These are phyloP conservation scores for Protonemura montana DNA, from an alignment of 2,888 invertebrate species.

Conservation along the genomic window DNA sequence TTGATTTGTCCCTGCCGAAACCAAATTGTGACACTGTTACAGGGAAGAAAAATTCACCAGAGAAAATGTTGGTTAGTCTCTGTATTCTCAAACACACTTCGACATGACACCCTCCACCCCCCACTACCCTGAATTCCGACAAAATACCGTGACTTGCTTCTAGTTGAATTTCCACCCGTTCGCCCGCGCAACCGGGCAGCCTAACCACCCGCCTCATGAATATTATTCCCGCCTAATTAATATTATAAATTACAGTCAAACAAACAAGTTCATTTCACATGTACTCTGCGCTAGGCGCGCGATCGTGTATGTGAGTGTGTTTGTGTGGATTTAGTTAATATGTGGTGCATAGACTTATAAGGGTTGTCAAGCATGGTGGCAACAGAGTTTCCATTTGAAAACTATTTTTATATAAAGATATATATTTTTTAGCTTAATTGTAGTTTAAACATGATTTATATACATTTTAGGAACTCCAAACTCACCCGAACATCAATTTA, in stretches of 20 bases:
- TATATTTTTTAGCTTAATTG: neutral
- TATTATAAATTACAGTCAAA: conserved; percentile 31
- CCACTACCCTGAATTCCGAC: neutral
- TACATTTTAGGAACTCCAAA: neutral
- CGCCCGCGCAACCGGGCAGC: neutral
- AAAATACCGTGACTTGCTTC: neutral
- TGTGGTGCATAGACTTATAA: neutral
- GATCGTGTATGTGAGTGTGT: neutral
- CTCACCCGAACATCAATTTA: neutral
- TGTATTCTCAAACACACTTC: too few relatives aligned
- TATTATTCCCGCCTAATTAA: conserved; percentile 37
- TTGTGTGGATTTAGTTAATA: neutral
- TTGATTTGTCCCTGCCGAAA: too few relatives aligned
- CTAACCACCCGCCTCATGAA: conserved; percentile 22
- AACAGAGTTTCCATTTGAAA: neutral
- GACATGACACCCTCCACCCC: neutral
- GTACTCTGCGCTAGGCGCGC: neutral
- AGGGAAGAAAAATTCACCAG: too few relatives aligned
- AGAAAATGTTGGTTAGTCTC: too few relatives aligned
- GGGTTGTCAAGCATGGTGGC: neutral
- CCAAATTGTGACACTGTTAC: too few relatives aligned
- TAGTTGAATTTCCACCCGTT: neutral
- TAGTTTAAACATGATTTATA: neutral
- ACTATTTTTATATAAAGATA: neutral
- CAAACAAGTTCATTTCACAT: conserved; percentile 27